Conservation (phyloP, 2,113 vertebrate genomes). For the Oryzias melastigma region DNA sequence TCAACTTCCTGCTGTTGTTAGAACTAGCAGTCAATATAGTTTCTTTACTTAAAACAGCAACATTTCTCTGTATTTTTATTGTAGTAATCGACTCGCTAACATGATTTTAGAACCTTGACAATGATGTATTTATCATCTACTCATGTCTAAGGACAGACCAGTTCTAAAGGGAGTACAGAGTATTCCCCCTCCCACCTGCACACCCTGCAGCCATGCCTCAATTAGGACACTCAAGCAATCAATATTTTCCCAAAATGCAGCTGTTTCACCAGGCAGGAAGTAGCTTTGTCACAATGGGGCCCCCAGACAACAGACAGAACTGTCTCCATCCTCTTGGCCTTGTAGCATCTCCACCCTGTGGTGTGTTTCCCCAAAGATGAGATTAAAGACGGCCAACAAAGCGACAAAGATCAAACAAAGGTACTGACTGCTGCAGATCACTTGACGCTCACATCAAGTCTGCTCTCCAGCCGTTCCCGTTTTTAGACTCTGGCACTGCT, state of each 20-base stretch:
- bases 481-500: constrained; percentile 28
- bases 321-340: neutral
- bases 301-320: constrained; percentile 18
- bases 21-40: no score
- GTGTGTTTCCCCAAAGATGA: constrained; percentile 9
- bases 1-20: no score
- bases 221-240: constrained; percentile 64
- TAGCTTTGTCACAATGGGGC: constrained; percentile 32
- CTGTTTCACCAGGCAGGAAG: constrained; percentile 56
- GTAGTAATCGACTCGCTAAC: constrained; percentile 14
- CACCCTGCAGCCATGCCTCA: constrained; percentile 40
- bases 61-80: no score
- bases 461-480: constrained; percentile 50
- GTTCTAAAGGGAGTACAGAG: constrained; percentile 2
- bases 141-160: no score
- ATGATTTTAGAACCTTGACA: no score
- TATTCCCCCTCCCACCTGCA: constrained; percentile 10
- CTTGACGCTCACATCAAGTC: constrained; percentile 12
- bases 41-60: no score
- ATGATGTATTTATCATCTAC: no score
- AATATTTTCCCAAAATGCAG: constrained; percentile 43
- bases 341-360: neutral
- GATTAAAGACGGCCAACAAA: constrained; percentile 11
- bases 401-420: constrained; percentile 2
- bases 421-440: constrained; percentile 32